Percentiles rank a stretch among this genome's conserved stretches.
Conservation (phyloP, 2,888 invertebrate genomes). For the Hydraecia micacea region DNA sequence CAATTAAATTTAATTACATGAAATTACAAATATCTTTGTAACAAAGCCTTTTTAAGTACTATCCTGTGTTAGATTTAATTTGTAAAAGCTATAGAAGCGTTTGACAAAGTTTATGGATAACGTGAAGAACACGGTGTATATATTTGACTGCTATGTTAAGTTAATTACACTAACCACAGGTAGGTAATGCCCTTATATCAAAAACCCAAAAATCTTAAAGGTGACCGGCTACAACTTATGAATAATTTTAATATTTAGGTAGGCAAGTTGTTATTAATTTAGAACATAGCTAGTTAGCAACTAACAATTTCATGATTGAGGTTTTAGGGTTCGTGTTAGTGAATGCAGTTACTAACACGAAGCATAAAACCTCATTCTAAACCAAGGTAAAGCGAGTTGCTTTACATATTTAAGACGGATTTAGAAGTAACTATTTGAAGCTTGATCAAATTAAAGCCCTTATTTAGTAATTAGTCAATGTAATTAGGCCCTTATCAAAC, state of each 20-base stretch:
- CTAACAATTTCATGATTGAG: background rate
- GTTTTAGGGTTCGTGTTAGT: background rate
- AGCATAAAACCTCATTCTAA: background rate
- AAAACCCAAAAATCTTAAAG: conserved; percentile 3
- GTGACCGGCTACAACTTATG: background rate
- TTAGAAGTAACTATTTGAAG: background rate
- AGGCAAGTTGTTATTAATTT: background rate
- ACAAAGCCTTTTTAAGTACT: too few relatives aligned
- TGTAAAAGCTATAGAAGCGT: too few relatives aligned
- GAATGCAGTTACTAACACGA: background rate
- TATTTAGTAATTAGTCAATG: background rate
- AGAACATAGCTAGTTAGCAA: background rate
- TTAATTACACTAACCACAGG: background rate
- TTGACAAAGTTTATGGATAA: too few relatives aligned
- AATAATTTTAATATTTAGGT: conserved; percentile 3
- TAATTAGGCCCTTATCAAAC: background rate
- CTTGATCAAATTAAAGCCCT: background rate
- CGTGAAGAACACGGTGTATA: too few relatives aligned
- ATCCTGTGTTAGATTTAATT: too few relatives aligned
- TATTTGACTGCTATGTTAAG: background rate
- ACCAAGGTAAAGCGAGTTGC: conserved; percentile 29
- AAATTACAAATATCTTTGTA: too few relatives aligned
- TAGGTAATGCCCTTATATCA: background rate
- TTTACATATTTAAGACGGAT: conserved; percentile 1
- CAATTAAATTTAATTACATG: too few relatives aligned